Conservation (phyloP, 1,140 invertebrate species). For the Drosophila prosaltans region DNA sequence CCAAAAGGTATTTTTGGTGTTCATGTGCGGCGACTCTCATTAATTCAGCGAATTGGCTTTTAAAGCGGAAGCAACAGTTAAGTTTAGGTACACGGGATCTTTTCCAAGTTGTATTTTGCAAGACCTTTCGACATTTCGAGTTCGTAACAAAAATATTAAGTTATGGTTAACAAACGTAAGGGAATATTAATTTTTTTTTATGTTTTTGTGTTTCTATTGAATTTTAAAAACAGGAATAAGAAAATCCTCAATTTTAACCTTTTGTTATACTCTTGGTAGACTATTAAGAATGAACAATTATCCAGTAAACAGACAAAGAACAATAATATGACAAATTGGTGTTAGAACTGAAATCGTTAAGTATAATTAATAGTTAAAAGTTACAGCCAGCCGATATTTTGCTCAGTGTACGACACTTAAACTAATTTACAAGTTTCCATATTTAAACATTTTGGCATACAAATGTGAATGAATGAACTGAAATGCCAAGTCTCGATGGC, state of each 20-base stretch:
- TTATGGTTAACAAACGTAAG: no score
- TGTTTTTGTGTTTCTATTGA: no score
- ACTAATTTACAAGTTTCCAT: constrained; percentile 43
- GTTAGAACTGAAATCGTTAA: constrained; percentile 39
- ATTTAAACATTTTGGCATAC: constrained; percentile 78
- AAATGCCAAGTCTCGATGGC: background rate
- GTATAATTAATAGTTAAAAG: constrained; percentile 72
- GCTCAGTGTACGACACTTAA: constrained; percentile 72
- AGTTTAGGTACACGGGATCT: no score
- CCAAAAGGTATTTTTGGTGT: constrained; percentile 30
- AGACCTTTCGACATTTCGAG: no score
- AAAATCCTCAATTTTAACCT: background rate
- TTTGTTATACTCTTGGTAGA: constrained; percentile 24
- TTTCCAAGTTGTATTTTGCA: no score
- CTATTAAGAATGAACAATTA: constrained; percentile 66
- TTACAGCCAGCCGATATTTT: constrained; percentile 46
- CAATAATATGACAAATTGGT: constrained; percentile 51
- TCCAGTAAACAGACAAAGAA: constrained; percentile 51
- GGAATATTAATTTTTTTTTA: no score
- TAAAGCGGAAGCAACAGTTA: constrained; percentile 51
- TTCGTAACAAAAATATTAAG: no score
- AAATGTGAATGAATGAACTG: constrained; percentile 57
- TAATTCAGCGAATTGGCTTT: constrained; percentile 62
- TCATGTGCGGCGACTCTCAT: constrained; percentile 44
- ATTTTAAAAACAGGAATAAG: no score